Evolutionary conservation across 1,140 invertebrate species (phyloP), one percentile per base, ranked within the genome.

Genomic region (Drosophila ercepeae): DNA sequence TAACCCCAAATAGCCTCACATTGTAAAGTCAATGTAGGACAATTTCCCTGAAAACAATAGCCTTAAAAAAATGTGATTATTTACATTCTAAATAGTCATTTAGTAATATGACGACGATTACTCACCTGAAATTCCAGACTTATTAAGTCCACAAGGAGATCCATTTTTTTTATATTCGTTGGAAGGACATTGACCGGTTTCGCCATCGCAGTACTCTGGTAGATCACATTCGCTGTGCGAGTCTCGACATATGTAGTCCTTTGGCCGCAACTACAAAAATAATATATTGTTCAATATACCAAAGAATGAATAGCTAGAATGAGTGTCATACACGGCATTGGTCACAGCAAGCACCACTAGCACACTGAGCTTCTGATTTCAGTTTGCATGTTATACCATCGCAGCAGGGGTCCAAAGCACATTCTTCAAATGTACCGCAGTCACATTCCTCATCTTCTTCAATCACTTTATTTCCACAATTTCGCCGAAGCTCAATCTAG

Each of bases 361-460:
- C 97, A 92, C 98, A 99, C 92, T 98, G 95, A 0, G 98, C 95
- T 91, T 98, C 97, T 49, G 95, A 95, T 49, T 95, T 97, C 18
- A 99, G 94, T 61, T 97, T 96, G 92, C 98, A 99, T 14, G 98
- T 99, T 89, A 97, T 96, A 50, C 97, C 96, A 92, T 99, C 97
- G 92, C 98, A 99, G 92, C 98, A 99, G 1, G 97, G 97, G 92
- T 99, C 98, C 53, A 94, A 92, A 18, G 94, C 93, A 92, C 98
- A 99, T 75, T 98, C 96, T 59, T 98, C 94, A 65, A 96, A 95
- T 36, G 95, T 94, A 18, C 96, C 97, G 91, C 96, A 98, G 92
- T 97, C 97, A 92, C 98, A 99, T 90, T 99, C 96, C 92, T 99
- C 98, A 14, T 97, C 97, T 61, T 98, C 96, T 86, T 99, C 98